Base-by-base conservation (phyloP, 2,113 vertebrate species). In the Cyphomyrus discorhynchus region DNA sequence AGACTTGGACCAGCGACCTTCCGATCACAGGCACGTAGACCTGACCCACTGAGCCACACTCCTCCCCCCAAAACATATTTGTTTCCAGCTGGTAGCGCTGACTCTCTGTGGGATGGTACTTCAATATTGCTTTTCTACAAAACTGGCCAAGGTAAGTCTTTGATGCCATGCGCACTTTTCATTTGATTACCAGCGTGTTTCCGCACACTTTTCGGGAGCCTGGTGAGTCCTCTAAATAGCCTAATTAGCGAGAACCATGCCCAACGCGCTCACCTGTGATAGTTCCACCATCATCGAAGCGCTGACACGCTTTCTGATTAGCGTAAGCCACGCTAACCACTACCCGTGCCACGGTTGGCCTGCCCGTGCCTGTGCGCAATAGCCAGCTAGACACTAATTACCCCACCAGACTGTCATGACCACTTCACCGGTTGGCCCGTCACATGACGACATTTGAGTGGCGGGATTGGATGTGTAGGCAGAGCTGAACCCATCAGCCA, bases 201-300 rank as follows among this genome's bases (percentile, higher is more conserved):
- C 8, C 3, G 0, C n/a, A n/a, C 82, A 10, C 21, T 46, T 84
- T 84, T 47, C 39, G 9, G 6, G 39, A 84, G 82, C 21, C 87
- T 46, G 35, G 19, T 70, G 3, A 74, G 92, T 93, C 90, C 91
- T 94, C 90, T 91, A 92, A 93, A 93, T 92, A 92, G 90, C 53
- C 56, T 90, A 85, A 92, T 92, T 94, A 95, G 94, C 89, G 31
- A 90, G 92, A 91, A 35, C 87, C 70, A 90, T 91, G 93, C 90
- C 92, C 93, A 93, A 93, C 94, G 93, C 92, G 84, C 84, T 47
- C 49, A 85, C 91, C 92, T 94, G 94, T 94, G 93, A 96, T 94
- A 90, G 91, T 92, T 93, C 90, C 92, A 90, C 91, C 90, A 93
- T 94, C 94, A 94, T 84, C 91, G n/a, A 70, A 90, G 91, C 92